phyloP scores from a whole-genome alignment of 2,797 vertebrate genomes.

The Scarus forsteni region DNA sequence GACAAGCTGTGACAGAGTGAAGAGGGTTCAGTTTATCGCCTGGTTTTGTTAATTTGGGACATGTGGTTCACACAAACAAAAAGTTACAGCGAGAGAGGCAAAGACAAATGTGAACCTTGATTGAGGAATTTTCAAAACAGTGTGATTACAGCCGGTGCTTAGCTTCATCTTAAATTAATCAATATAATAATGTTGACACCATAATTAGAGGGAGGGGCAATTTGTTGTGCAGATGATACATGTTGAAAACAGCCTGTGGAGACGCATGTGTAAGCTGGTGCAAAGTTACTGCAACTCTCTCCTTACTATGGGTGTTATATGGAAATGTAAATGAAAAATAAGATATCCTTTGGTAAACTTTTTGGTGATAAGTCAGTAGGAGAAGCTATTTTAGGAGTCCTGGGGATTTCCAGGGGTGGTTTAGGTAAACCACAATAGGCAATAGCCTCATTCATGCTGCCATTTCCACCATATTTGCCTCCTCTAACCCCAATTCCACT shows the following conservation, averaged over 20 bases:
- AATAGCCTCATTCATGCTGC: too few species aligned
- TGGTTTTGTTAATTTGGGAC: conserved; percentile 74
- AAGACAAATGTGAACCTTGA: conserved; percentile 26
- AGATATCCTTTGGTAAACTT: conserved; percentile 11
- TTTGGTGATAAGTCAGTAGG: neutral
- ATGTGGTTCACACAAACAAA: conserved; percentile 70
- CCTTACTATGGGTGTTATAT: neutral
- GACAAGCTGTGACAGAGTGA: conserved; percentile 75
- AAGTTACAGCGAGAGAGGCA: conserved; percentile 53
- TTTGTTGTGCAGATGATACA: conserved; percentile 41
- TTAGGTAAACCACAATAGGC: too few species aligned
- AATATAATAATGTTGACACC: conserved; percentile 61
- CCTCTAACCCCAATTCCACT: too few species aligned
- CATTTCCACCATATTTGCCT: too few species aligned
- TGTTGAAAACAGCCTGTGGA: conserved; percentile 44
- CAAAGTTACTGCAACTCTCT: conserved; percentile 43
- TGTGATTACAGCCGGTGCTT: conserved; percentile 39
- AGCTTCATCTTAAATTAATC: conserved; percentile 55
- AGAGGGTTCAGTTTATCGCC: conserved; percentile 59
- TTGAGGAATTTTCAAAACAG: conserved; percentile 32
- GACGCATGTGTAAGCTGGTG: conserved; percentile 25
- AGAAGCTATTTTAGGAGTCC: too few species aligned
- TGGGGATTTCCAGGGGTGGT: too few species aligned
- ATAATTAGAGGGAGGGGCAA: conserved; percentile 55
- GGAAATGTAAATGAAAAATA: conserved; percentile 15